Evolutionary conservation across 2,113 vertebrate species (phyloP).

Genomic region (Gadus chalcogrammus): DNA sequence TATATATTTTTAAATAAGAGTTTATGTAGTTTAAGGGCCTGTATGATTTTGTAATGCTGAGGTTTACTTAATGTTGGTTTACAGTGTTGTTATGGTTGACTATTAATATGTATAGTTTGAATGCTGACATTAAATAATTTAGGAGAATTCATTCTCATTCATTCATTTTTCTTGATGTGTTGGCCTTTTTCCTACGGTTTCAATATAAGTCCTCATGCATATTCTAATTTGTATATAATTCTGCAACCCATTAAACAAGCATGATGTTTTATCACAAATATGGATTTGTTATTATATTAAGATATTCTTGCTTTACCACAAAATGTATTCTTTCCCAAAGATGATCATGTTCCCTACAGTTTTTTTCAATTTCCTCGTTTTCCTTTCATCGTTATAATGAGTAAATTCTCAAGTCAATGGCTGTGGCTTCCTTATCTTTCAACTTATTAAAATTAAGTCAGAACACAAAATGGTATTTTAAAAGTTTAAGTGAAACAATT

Average conservation of each 20-base stretch:
- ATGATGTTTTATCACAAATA: constrained; percentile 60
- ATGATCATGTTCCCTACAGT: constrained; percentile 56
- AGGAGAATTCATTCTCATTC: constrained; percentile 24
- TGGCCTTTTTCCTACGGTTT: constrained; percentile 29
- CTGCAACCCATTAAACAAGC: constrained; percentile 49
- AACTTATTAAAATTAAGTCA: constrained; percentile 72
- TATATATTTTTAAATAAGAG: not conserved
- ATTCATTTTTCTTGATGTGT: constrained; percentile 23
- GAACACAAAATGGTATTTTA: constrained; percentile 74
- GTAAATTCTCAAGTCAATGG: constrained; percentile 55
- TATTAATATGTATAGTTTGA: constrained; percentile 7
- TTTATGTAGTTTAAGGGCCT: constrained; percentile 3
- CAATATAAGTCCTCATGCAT: constrained; percentile 23
- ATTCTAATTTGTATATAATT: constrained; percentile 49
- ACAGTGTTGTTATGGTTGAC: constrained; percentile 7
- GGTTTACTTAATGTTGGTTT: too few species aligned
- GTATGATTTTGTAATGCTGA: not conserved
- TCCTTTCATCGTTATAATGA: constrained; percentile 55
- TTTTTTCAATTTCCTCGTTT: constrained; percentile 57
- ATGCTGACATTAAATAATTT: constrained; percentile 18
- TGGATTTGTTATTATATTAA: constrained; percentile 59
- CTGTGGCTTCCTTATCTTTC: constrained; percentile 65
- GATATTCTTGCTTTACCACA: constrained; percentile 60
- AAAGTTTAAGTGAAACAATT: constrained; percentile 80
- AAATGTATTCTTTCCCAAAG: constrained; percentile 61